Conservation (phyloP, 2,797 vertebrate genomes). For the Cephalopachus bancanus region DNA sequence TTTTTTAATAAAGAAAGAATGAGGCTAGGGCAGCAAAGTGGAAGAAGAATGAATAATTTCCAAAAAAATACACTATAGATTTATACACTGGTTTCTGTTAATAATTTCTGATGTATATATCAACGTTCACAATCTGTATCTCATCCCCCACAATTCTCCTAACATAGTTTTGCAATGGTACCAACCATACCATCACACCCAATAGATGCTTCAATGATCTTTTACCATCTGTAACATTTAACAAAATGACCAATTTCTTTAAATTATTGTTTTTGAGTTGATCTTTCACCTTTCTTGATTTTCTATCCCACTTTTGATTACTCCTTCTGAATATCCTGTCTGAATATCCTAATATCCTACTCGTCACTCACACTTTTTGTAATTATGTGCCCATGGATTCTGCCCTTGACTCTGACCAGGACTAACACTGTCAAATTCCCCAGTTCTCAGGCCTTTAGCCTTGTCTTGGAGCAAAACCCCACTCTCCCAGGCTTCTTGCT, state of each 20-base stretch:
- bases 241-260: background rate
- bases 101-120: background rate
- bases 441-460: background rate
- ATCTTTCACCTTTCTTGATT: background rate
- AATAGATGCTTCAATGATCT: background rate
- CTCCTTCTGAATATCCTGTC: background rate
- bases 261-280: background rate
- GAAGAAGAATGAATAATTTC: background rate
- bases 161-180: slow-evolving; percentile 14
- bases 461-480: background rate
- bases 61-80: background rate
- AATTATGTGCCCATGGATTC: background rate
- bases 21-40: background rate
- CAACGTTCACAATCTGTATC: background rate
- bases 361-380: background rate
- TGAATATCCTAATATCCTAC: background rate
- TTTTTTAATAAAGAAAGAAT: background rate
- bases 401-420: background rate
- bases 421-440: background rate
- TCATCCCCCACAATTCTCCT: background rate
- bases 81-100: background rate
- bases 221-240: background rate
- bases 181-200: background rate
- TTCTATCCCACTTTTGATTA: background rate
- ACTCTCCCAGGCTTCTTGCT: background rate